Base-by-base conservation (phyloP, 2,888 invertebrate genomes). In the Sympetrum striolatum region DNA sequence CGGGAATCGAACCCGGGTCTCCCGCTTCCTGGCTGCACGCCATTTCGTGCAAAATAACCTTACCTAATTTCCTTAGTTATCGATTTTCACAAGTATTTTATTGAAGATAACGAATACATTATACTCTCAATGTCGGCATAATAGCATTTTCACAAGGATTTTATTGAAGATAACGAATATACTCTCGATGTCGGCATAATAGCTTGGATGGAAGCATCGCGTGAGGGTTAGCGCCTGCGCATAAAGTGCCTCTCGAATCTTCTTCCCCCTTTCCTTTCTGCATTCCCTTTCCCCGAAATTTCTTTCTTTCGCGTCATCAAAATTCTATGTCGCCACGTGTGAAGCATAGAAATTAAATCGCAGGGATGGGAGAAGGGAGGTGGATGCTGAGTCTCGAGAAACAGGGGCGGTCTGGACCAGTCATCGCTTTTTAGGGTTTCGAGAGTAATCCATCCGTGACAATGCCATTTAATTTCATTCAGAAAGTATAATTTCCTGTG, bases 401-500 rank as follows among this genome's bases (percentile, higher is more conserved):
- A 60, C n/a, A n/a, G 82, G 82, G 53, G 58, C 82, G 35, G 15
- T 82, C 53, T 82, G 82, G 15, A 18, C 58, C 82, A 82, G 82
- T 82, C 82, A 82, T 86, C 60, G 37, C 60, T 64, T 60, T 86
- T 37, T 37, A 35, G 60, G 39, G 60, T 64, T 86, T 53, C n/a
- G 53, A 53, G 86, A 58, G 37, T 64, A 86, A 86, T 64, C 64
- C 37, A 37, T 37, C 60, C 60, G 86, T n/a, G 37, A 86, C 35
- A 64, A 86, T 86, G 37, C 10, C 86, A 37, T 64, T 64, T 86
- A 37, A 86, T 86, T 22, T 37, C 86, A 60, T 86, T 39, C 58
- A 18, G 58, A 60, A 37, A 22, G 60, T 60, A 64, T 86, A 86
- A 86, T 86, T 86, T 86, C 86, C 86, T 86, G 86, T n/a, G 60